Evolutionary conservation across 2,797 vertebrate species (phyloP), one percentile per base, ranked within the genome.

Genomic region (Falco cherrug): DNA sequence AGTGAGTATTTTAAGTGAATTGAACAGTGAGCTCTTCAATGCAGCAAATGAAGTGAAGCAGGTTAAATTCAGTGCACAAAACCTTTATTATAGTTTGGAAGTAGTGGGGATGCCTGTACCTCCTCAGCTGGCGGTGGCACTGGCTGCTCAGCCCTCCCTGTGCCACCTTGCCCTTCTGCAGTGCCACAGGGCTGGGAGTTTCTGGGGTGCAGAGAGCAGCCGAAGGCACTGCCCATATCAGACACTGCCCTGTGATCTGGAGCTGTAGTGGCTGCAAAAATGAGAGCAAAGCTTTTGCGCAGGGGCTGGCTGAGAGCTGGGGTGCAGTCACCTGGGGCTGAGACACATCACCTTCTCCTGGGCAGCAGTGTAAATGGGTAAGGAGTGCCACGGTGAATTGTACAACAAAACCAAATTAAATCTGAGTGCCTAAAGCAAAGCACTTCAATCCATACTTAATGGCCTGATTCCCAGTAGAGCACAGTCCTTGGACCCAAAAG

Each of bases 401-500:
- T 87, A 67, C 90, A 92, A 65, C 80, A 92, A 90, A 94, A 76
- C 6, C 89, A 86, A 92, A 93, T 96, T 84, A 91, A 87, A 79
- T 65, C 31, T 4, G 45, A 96, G 67, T 51, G 92, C 90, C 84
- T 87, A 84, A 86, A 95, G 88, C 84, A 79, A 91, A 93, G 86
- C 93, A 89, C 88, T 92, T 84, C 82, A 87, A 94, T 54, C 90
- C 65, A 24, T 69, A 71, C 50, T 92, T 97, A 94, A 96, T 92
- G 93, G 83, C 74, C 77, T 39, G 31, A 9, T 79, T 93, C 94
- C 88, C 86, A 89, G 86, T 43, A 51, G 92, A 92, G 16, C 2
- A 1, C 15, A 54, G 80, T n/a, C 92, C 77, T 48, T 24, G 61
- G 50, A 71, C 90, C 83, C 90, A 35, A 50, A 91, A 90, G 73